These are phyloP conservation scores for Thunnus maccoyii DNA, from an alignment of 2,113 vertebrate species.

Conservation along the genomic window DNA sequence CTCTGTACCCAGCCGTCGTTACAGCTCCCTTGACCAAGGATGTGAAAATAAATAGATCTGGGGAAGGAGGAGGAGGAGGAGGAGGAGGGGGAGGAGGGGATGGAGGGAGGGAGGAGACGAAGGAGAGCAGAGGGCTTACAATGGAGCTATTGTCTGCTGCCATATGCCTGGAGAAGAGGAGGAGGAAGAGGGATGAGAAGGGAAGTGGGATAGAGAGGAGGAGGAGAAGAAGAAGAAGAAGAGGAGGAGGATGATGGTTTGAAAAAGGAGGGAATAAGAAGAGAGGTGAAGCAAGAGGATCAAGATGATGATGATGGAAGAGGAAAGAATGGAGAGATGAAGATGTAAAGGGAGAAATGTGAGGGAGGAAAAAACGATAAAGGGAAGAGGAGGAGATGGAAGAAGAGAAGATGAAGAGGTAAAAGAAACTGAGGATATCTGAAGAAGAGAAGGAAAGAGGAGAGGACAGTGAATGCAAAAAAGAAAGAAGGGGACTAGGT, in stretches of 20 bases:
- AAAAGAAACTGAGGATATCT: not conserved
- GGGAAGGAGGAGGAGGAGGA: slow-evolving; percentile 32
- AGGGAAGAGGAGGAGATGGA: not conserved
- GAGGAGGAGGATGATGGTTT: not conserved
- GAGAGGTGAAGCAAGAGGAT: no score
- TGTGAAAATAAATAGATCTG: slow-evolving; percentile 79
- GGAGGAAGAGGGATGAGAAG: slow-evolving; percentile 1
- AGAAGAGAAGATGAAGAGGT: not conserved
- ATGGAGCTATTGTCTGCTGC: slow-evolving; percentile 78
- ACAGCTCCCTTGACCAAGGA: slow-evolving; percentile 58
- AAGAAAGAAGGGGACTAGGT: not conserved
- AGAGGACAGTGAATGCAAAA: not conserved
- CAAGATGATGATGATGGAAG: not conserved
- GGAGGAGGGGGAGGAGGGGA: not conserved
- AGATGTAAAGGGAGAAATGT: not conserved
- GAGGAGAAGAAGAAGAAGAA: not conserved
- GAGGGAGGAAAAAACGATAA: not conserved
- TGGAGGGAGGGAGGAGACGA: slow-evolving; percentile 49
- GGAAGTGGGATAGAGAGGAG: not conserved
- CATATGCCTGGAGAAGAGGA: slow-evolving; percentile 65
- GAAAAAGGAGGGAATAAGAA: not conserved
- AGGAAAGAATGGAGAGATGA: no score
- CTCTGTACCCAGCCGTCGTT: slow-evolving; percentile 55
- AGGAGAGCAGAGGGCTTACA: slow-evolving; percentile 64
- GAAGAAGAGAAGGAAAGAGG: not conserved